Conservation (phyloP, 2,888 invertebrate genomes). For the Cosmia trapezina region DNA sequence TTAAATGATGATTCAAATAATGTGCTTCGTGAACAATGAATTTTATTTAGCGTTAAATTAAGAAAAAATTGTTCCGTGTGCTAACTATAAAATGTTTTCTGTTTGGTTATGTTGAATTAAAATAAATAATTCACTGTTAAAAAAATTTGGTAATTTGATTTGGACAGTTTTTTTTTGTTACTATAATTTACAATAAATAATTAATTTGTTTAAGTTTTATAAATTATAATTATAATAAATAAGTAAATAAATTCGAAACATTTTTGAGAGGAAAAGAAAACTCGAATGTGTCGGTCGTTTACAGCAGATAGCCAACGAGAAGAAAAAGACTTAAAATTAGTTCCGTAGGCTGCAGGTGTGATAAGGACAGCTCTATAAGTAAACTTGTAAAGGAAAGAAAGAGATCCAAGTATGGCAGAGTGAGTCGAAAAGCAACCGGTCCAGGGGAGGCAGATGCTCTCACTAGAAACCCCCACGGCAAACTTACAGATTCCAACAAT, state of each 20-base stretch:
- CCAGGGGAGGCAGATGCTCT: conserved; percentile 88
- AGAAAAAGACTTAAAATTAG: conserved; percentile 88
- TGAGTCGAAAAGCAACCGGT: conserved; percentile 87
- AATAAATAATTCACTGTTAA: background rate
- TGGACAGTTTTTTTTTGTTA: background rate
- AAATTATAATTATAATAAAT: too few species aligned
- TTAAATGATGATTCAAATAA: conserved; percentile 57
- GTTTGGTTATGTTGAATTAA: conserved; percentile 2
- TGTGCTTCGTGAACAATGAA: conserved; percentile 54
- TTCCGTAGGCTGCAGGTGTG: conserved; percentile 80
- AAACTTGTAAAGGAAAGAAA: conserved; percentile 67
- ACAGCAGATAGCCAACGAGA: conserved; percentile 82
- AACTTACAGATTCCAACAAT: conserved; percentile 84
- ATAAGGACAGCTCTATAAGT: conserved; percentile 72
- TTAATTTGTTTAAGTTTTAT: conserved; percentile 62
- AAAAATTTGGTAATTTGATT: conserved; percentile 20
- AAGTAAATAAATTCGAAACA: conserved; percentile 63
- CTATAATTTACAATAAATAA: conserved; percentile 33
- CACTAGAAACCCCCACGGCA: conserved; percentile 85
- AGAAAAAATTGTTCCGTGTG: conserved; percentile 31
- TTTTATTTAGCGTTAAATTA: conserved; percentile 28
- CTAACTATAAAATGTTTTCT: conserved; percentile 27
- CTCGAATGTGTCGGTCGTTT: conserved; percentile 75
- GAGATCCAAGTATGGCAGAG: conserved; percentile 74
- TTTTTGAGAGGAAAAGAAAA: conserved; percentile 72